These are phyloP conservation scores for Hanleya hanleyi DNA, from an alignment of 2,888 invertebrate genomes.

Conservation along the genomic window DNA sequence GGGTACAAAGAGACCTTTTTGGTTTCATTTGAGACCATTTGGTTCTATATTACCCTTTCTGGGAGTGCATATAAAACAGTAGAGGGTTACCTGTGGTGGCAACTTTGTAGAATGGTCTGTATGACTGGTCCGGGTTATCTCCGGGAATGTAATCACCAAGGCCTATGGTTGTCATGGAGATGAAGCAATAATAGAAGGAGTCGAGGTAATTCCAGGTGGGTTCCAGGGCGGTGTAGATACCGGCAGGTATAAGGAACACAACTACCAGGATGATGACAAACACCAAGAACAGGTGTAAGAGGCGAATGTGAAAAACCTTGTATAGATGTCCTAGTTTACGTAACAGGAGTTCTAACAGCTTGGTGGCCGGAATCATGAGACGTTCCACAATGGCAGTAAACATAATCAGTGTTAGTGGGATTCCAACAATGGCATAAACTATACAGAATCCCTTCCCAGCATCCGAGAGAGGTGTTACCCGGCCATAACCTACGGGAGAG, in stretches of 20 bases:
- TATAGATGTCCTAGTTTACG: constrained; percentile 65
- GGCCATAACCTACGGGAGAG: constrained; percentile 95
- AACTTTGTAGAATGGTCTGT: constrained; percentile 88
- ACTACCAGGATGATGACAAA: constrained; percentile 75
- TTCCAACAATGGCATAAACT: constrained; percentile 86
- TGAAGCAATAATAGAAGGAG: constrained; percentile 92
- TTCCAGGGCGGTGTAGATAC: constrained; percentile 83
- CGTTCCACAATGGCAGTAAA: constrained; percentile 88
- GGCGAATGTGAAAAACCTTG: constrained; percentile 77
- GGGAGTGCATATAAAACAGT: not conserved
- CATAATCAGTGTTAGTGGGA: constrained; percentile 89
- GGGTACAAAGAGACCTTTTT: too few relatives aligned
- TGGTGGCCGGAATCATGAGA: constrained; percentile 83
- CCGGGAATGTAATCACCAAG: constrained; percentile 93
- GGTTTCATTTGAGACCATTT: too few relatives aligned
- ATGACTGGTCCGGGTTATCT: constrained; percentile 83
- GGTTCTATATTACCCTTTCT: too few relatives aligned
- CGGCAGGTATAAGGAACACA: constrained; percentile 85
- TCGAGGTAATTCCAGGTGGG: constrained; percentile 89
- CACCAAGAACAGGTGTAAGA: constrained; percentile 83
- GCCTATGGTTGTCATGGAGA: constrained; percentile 89
- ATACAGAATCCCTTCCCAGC: constrained; percentile 92
- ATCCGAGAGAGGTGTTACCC: constrained; percentile 88
- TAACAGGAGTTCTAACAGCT: constrained; percentile 78
- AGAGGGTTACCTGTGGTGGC: constrained; percentile 81